These are phyloP conservation scores for Aeoliscus strigatus DNA, from an alignment of 2,797 vertebrate genomes.

Conservation along the genomic window DNA sequence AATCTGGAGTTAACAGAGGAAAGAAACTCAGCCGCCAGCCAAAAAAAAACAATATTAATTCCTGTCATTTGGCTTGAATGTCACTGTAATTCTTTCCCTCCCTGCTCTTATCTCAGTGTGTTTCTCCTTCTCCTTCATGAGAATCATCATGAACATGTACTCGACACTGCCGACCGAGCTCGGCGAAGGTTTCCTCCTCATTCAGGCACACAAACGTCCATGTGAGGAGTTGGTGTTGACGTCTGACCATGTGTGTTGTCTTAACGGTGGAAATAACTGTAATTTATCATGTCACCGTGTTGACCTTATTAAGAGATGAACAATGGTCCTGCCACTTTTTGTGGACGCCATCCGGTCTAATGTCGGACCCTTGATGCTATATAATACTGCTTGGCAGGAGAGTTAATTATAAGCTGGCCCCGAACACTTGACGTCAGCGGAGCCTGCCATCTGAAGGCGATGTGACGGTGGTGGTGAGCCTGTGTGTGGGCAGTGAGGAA, in stretches of 20 bases:
- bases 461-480: slow-evolving; percentile 26
- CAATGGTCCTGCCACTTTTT: slow-evolving; percentile 76
- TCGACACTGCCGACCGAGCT: too few species aligned
- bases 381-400: slow-evolving; percentile 88
- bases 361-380: slow-evolving; percentile 77
- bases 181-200: slow-evolving; percentile 8
- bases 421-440: slow-evolving; percentile 71
- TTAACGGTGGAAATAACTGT: slow-evolving; percentile 76
- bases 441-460: slow-evolving; percentile 69
- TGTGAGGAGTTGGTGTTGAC: slow-evolving; percentile 59
- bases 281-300: slow-evolving; percentile 80
- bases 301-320: slow-evolving; percentile 87
- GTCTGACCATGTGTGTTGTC: slow-evolving; percentile 73
- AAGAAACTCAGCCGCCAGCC: slow-evolving; percentile 47
- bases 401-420: slow-evolving; percentile 89
- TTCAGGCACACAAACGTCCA: slow-evolving; percentile 9
- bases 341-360: slow-evolving; percentile 75
- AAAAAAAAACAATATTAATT: slow-evolving; percentile 60
- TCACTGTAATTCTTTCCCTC: slow-evolving; percentile 15
- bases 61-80: slow-evolving; percentile 44
- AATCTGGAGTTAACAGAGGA: slow-evolving; percentile 51
- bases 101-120: slow-evolving; percentile 6
- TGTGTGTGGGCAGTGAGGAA: slow-evolving; percentile 55
- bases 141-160: too few species aligned
- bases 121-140: slow-evolving; percentile 10